These are phyloP conservation scores for Styela plicata DNA, from an alignment of 23 tunicate species.

Conservation along the genomic window DNA sequence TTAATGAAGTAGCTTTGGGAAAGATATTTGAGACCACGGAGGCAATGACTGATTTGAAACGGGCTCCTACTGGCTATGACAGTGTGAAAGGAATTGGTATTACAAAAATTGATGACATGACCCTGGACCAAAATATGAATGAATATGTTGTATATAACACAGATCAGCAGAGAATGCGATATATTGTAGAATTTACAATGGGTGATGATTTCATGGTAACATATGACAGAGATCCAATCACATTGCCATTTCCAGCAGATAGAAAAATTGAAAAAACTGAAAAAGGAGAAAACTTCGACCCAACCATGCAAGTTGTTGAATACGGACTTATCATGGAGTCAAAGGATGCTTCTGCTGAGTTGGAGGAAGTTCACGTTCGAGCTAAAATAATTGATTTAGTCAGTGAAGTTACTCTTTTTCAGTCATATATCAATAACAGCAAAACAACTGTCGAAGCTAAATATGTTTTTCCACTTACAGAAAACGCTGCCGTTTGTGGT, in stretches of 20 bases:
- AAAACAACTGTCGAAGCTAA: constrained; percentile 56
- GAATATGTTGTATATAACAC: constrained; percentile 58
- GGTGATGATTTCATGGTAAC: constrained; percentile 22
- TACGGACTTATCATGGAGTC: background rate
- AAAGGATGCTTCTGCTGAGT: constrained; percentile 30
- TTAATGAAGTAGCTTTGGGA: constrained; percentile 79
- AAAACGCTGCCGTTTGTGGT: constrained; percentile 79
- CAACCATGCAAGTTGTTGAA: background rate
- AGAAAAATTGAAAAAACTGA: background rate
- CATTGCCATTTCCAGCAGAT: background rate
- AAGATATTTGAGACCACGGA: constrained; percentile 25
- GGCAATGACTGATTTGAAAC: constrained; percentile 19
- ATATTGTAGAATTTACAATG: constrained; percentile 58
- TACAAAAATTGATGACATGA: background rate
- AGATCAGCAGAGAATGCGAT: constrained; percentile 60
- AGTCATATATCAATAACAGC: constrained; percentile 51
- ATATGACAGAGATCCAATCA: background rate
- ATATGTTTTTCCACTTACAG: constrained; percentile 79
- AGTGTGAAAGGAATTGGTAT: constrained; percentile 54
- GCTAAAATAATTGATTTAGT: constrained; percentile 72
- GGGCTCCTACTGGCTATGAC: constrained; percentile 59
- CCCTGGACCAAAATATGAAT: constrained; percentile 3
- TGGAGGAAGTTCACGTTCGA: constrained; percentile 70
- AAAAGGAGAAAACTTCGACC: background rate
- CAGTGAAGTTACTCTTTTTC: constrained; percentile 55